A percentile compares a stretch with the other conserved stretches of the same genome.
Conservation (phyloP, 2,888 invertebrate species). For the Callinectes sapidus region DNA sequence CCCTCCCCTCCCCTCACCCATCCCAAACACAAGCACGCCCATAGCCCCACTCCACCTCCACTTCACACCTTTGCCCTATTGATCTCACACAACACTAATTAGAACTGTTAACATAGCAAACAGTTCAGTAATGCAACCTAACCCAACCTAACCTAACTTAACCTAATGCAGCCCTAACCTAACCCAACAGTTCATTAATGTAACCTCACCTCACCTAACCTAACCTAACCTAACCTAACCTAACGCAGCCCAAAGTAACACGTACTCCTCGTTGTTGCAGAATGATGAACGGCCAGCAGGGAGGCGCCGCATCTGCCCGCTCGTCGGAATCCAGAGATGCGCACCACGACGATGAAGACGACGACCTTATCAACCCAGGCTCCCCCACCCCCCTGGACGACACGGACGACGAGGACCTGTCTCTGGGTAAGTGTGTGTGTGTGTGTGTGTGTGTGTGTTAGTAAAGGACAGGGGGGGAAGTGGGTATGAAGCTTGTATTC, state of each 20-base stretch:
- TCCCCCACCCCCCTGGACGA: constrained; percentile 67
- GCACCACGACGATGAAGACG: constrained; percentile 64
- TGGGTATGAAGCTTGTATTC: too few species aligned
- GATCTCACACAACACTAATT: too few species aligned
- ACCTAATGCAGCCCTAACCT: not conserved
- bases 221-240: not conserved
- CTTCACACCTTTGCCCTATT: not conserved
- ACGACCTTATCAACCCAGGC: constrained; percentile 66
- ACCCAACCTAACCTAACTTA: not conserved
- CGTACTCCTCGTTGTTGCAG: constrained; percentile 10
- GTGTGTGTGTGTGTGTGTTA: not conserved
- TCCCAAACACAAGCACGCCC: too few species aligned
- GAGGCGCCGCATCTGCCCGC: constrained; percentile 34
- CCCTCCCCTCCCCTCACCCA: too few species aligned
- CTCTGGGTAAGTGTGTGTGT: constrained; percentile 47
- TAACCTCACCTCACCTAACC: too few species aligned
- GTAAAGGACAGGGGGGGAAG: too few species aligned
- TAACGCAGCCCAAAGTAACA: not conserved
- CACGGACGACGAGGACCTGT: constrained; percentile 65
- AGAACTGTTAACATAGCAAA: too few species aligned
- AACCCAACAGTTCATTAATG: too few species aligned
- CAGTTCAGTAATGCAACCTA: too few species aligned
- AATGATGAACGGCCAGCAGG: constrained; percentile 63
- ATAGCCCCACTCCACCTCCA: not conserved
- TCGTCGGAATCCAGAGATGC: constrained; percentile 56